phyloP scores from a whole-genome alignment of 2,113 vertebrate genomes.

The Manacus vitellinus region DNA sequence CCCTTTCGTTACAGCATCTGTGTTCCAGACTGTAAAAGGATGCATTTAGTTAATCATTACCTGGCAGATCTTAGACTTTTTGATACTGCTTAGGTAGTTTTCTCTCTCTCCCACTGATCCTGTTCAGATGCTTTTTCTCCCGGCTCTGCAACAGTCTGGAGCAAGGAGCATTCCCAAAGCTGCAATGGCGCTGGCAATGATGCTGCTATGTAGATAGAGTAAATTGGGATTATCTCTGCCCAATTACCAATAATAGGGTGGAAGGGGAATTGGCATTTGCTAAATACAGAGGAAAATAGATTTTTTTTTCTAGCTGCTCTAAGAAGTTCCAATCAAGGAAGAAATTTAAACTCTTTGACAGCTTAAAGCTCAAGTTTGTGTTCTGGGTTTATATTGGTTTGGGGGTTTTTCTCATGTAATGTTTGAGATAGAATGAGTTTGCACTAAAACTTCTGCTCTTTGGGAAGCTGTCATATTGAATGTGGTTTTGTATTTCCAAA shows the following conservation, averaged over 20 bases:
- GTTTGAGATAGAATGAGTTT: not conserved
- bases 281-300: not conserved
- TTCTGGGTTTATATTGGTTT: not conserved
- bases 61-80: not conserved
- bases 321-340: not conserved
- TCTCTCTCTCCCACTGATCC: not conserved
- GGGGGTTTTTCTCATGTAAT: not conserved
- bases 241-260: not conserved
- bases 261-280: not conserved
- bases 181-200: not conserved
- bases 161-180: not conserved
- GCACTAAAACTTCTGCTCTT: not conserved
- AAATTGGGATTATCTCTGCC: not conserved
- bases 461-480: not conserved
- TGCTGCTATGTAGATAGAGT: not conserved
- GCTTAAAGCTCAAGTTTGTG: not conserved
- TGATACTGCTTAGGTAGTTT: not conserved
- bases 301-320: not conserved
- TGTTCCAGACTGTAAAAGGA: not conserved
- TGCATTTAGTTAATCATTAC: not conserved
- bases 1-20: not conserved
- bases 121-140: not conserved
- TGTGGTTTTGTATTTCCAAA: not conserved
- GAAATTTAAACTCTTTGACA: not conserved
- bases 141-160: not conserved